phyloP scores from a whole-genome alignment of 2,113 vertebrate genomes.

The Siphamia tubifer region DNA sequence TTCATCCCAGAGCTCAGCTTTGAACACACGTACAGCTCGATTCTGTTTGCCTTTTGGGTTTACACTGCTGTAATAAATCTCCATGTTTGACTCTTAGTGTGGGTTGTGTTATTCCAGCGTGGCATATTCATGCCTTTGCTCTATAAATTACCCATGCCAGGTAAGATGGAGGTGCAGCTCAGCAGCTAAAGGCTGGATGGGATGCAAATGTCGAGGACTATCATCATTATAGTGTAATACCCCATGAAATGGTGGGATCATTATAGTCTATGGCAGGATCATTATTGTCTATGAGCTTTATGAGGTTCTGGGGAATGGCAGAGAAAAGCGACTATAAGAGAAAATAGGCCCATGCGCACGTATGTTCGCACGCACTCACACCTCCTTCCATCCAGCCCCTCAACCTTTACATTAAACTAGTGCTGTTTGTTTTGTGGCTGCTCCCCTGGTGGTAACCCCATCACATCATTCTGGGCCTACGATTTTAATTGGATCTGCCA shows the following conservation, averaged over 20 bases:
- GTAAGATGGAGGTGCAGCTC: constrained; percentile 91
- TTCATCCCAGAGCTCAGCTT: constrained; percentile 65
- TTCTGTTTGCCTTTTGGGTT: constrained; percentile 62
- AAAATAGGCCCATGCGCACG: constrained; percentile 53
- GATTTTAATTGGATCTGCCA: constrained; percentile 70
- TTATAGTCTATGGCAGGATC: constrained; percentile 90
- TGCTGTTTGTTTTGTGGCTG: constrained; percentile 70
- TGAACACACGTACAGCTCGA: constrained; percentile 4
- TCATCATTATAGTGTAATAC: constrained; percentile 99
- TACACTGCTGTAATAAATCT: constrained; percentile 81
- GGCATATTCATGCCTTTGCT: constrained; percentile 83
- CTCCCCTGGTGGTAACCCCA: constrained; percentile 40
- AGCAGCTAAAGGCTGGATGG: constrained; percentile 89
- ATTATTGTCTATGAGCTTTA: constrained; percentile 90
- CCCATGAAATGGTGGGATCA: constrained; percentile 98
- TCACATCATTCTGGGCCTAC: constrained; percentile 51
- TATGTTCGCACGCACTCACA: neutral
- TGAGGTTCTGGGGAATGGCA: constrained; percentile 88
- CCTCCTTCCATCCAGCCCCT: constrained; percentile 37
- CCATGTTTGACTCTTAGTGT: constrained; percentile 86
- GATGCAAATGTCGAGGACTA: constrained; percentile 96
- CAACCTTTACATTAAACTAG: constrained; percentile 63
- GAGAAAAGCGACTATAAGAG: constrained; percentile 65
- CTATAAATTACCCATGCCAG: constrained; percentile 93
- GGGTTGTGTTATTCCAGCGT: constrained; percentile 88